Conservation (phyloP, 2,888 invertebrate genomes). For the Coenonympha glycerion region DNA sequence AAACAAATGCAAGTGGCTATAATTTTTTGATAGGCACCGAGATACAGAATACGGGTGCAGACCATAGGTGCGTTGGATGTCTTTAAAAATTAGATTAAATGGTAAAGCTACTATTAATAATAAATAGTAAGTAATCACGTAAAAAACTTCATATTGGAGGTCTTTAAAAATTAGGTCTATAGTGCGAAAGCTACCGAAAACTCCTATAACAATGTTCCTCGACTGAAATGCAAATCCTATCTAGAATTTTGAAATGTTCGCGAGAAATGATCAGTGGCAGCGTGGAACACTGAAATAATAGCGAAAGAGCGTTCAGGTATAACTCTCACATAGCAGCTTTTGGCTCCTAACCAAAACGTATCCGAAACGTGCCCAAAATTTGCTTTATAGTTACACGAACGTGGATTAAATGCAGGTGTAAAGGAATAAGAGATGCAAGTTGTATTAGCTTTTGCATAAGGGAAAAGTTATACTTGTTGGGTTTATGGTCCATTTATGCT, state of each 20-base stretch:
- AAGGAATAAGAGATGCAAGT: slow-evolving; percentile 4
- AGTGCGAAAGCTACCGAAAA: no score
- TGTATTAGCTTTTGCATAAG: not conserved
- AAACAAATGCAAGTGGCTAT: no score
- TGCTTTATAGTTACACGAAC: slow-evolving; percentile 12
- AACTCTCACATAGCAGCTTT: slow-evolving; percentile 18
- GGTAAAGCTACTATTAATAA: no score
- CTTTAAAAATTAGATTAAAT: no score
- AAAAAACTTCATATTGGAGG: no score
- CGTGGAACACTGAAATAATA: slow-evolving; percentile 9
- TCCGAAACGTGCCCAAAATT: slow-evolving; percentile 10
- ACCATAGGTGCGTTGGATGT: no score
- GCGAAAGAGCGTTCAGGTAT: slow-evolving; percentile 6
- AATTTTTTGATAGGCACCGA: no score
- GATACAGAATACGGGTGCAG: no score
- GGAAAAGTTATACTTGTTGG: not conserved
- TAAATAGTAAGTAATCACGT: no score
- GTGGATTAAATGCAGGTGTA: not conserved
- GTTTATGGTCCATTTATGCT: not conserved
- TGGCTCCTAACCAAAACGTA: slow-evolving; percentile 19
- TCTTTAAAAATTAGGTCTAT: no score
- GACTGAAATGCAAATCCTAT: not conserved
- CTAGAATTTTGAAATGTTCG: not conserved
- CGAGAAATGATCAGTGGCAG: not conserved
- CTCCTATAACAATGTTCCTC: not conserved